Percentiles rank a stretch among this genome's conserved stretches.
Evolutionary conservation across 2,888 invertebrate species (phyloP).

Genomic region (Ormyrus thymus): DNA sequence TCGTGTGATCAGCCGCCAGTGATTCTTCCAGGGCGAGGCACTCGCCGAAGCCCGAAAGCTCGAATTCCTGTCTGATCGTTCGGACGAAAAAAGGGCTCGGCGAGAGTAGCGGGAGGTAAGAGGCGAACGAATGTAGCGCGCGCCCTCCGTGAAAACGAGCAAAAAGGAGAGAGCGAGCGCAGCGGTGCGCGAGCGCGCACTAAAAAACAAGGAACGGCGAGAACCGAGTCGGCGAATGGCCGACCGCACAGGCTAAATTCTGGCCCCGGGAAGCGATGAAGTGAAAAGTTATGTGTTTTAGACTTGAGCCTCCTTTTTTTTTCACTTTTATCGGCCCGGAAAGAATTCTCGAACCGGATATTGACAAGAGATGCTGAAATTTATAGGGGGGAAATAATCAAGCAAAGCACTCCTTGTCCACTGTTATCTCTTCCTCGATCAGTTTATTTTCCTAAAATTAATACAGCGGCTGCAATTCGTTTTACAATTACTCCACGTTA

Average conservation of each 20-base stretch:
- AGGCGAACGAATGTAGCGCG: conserved; percentile 4
- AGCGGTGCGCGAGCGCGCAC: background rate
- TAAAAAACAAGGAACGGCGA: conserved; percentile 14
- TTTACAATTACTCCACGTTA: no score
- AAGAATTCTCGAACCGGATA: no score
- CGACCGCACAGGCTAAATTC: background rate
- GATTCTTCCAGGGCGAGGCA: conserved; percentile 46
- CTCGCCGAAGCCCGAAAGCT: conserved; percentile 50
- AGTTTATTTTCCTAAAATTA: no score
- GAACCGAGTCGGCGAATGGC: conserved; percentile 26
- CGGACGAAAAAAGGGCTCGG: conserved; percentile 56
- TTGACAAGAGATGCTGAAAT: background rate
- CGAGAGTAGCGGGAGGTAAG: conserved; percentile 44
- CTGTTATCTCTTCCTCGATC: no score
- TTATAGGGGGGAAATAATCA: background rate
- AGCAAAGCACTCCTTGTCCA: no score
- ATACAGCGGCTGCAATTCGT: no score
- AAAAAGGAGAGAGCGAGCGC: conserved; percentile 2
- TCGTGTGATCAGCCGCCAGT: conserved; percentile 54
- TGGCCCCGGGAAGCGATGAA: background rate
- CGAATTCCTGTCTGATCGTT: conserved; percentile 62
- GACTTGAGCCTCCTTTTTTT: no score
- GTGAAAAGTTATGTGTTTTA: conserved; percentile 10
- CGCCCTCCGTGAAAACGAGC: conserved; percentile 1
- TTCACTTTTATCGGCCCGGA: no score